These are phyloP conservation scores for Julus scanicus DNA, from an alignment of 2,888 invertebrate species.

Conservation along the genomic window DNA sequence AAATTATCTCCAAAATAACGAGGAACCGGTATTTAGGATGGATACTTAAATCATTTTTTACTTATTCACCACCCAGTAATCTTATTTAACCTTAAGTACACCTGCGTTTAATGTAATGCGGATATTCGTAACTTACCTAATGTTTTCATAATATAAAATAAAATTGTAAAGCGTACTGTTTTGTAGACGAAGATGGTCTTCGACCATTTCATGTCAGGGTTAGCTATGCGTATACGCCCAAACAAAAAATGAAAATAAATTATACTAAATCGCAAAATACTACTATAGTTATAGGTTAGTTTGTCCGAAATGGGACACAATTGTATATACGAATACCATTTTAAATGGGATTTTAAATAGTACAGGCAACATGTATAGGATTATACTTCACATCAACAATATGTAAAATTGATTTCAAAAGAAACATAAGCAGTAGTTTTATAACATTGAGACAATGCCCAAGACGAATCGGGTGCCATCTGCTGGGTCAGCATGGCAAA, in stretches of 20 bases:
- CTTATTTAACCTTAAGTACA: conserved; percentile 4
- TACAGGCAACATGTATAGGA: too few relatives aligned
- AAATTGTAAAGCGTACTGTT: not conserved
- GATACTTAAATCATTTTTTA: not conserved
- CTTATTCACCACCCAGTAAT: not conserved
- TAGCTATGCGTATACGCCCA: not conserved
- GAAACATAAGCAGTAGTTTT: too few relatives aligned
- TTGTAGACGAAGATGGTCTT: not conserved
- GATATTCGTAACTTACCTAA: too few relatives aligned
- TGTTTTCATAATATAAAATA: conserved; percentile 4
- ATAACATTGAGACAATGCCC: not conserved
- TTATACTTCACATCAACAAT: too few relatives aligned
- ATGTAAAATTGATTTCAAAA: too few relatives aligned
- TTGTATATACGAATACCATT: too few relatives aligned
- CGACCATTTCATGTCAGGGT: not conserved
- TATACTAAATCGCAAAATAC: not conserved
- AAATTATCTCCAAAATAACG: not conserved
- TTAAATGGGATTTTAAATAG: too few relatives aligned
- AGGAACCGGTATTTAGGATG: not conserved
- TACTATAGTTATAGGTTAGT: not conserved
- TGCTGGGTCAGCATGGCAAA: not conserved
- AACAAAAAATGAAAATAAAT: not conserved
- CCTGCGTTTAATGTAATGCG: not conserved
- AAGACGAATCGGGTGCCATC: not conserved
- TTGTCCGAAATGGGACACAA: not conserved